Conservation (phyloP, 2,888 invertebrate genomes). For the Macrophya annulata region DNA sequence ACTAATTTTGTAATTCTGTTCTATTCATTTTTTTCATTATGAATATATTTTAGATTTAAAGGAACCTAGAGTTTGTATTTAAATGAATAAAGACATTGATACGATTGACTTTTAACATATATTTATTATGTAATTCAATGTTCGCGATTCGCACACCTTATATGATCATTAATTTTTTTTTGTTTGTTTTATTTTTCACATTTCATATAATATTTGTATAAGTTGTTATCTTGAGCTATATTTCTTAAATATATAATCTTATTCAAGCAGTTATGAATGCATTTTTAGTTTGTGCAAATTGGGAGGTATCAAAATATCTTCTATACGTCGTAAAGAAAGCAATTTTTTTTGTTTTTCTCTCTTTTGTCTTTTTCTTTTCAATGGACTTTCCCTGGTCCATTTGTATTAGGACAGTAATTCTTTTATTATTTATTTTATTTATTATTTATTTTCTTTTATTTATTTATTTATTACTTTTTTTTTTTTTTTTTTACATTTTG, state of each 20-base stretch:
- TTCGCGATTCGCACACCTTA: slow-evolving; percentile 74
- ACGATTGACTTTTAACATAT: slow-evolving; percentile 72
- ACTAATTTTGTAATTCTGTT: no score
- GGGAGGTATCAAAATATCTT: slow-evolving; percentile 78
- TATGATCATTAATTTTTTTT: slow-evolving; percentile 66
- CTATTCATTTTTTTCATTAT: no score
- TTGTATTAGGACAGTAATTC: slow-evolving; percentile 32
- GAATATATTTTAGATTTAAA: neutral
- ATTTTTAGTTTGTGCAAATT: slow-evolving; percentile 74
- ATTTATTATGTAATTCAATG: slow-evolving; percentile 74
- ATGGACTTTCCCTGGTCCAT: slow-evolving; percentile 42
- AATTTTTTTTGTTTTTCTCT: slow-evolving; percentile 52
- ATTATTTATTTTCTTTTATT: slow-evolving; percentile 1
- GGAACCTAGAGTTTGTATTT: neutral
- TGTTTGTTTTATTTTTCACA: slow-evolving; percentile 57
- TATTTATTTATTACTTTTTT: slow-evolving; percentile 50
- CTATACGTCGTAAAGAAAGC: slow-evolving; percentile 70
- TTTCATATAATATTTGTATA: slow-evolving; percentile 63
- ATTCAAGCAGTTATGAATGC: slow-evolving; percentile 70
- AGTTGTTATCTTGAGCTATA: slow-evolving; percentile 72
- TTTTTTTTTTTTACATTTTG: slow-evolving; percentile 64
- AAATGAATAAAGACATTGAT: neutral
- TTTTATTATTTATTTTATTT: neutral
- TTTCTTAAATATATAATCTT: slow-evolving; percentile 74
- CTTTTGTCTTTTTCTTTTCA: slow-evolving; percentile 49